These are phyloP conservation scores for Nicator chloris DNA, from an alignment of 2,113 vertebrate species.

Conservation along the genomic window DNA sequence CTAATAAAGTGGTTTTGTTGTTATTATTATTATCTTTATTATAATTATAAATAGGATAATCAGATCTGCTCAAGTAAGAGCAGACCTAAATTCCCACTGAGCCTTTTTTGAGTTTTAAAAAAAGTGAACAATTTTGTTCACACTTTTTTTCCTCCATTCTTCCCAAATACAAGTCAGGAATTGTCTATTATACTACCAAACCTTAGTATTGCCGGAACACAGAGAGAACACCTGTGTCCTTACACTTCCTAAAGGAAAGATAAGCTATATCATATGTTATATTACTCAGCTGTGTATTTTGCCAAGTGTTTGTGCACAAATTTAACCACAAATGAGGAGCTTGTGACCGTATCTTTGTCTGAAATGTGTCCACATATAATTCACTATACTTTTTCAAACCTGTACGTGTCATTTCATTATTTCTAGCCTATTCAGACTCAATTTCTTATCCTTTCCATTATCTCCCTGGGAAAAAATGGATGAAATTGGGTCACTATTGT, in stretches of 20 bases:
- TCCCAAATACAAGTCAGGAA: not conserved
- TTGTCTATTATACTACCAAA: not conserved
- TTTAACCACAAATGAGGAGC: not conserved
- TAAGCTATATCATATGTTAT: not conserved
- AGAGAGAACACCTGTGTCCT: not conserved
- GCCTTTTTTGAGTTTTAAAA: not conserved
- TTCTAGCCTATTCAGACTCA: not conserved
- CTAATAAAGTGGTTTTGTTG: not conserved
- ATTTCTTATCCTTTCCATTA: conserved; percentile 2
- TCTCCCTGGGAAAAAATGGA: not conserved
- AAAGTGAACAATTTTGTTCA: not conserved
- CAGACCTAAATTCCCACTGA: not conserved
- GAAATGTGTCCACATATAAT: not conserved
- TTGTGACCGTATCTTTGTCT: not conserved
- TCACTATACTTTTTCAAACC: not conserved
- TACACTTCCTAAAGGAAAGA: not conserved
- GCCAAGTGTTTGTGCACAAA: not conserved
- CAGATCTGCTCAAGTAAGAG: not conserved
- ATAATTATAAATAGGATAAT: not conserved
- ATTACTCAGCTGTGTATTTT: not conserved
- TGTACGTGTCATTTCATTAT: not conserved
- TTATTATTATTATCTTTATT: not conserved
- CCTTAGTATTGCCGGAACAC: not conserved
- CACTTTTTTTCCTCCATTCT: not conserved
- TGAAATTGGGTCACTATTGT: not conserved